Conservation (phyloP, 2,888 invertebrate genomes). For the Gryllus longicercus region DNA sequence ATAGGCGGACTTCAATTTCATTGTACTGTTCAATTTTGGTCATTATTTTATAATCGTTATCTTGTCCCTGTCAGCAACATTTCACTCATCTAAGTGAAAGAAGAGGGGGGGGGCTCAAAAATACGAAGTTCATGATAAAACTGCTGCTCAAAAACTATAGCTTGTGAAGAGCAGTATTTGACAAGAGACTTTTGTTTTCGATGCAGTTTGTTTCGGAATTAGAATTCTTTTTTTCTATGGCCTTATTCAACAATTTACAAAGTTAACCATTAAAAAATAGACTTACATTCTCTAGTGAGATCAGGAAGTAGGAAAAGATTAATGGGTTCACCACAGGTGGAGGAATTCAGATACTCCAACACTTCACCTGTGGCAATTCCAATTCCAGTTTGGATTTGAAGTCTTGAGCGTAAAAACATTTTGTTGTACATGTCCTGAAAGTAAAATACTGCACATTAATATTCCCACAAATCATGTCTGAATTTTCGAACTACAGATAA, state of each 20-base stretch:
- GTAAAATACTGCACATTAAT: not conserved
- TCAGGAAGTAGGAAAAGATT: constrained; percentile 69
- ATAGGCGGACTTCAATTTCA: too few species aligned
- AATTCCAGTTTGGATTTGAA: constrained; percentile 65
- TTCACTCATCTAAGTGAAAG: too few species aligned
- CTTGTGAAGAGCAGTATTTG: too few species aligned
- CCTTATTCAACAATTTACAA: constrained; percentile 45
- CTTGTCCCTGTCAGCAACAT: too few species aligned
- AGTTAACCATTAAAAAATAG: constrained; percentile 42
- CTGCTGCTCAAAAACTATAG: too few species aligned
- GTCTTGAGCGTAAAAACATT: constrained; percentile 61
- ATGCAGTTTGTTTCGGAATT: too few species aligned
- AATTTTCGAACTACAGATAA: not conserved
- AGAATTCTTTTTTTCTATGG: too few species aligned
- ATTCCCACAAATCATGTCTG: constrained; percentile 19
- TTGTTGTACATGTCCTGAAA: constrained; percentile 50
- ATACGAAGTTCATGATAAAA: too few species aligned
- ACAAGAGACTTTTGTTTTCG: too few species aligned
- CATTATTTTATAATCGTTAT: too few species aligned
- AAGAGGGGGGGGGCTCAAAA: too few species aligned
- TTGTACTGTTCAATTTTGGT: too few species aligned
- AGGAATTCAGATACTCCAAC: constrained; percentile 53
- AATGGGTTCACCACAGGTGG: constrained; percentile 58
- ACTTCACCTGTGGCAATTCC: constrained; percentile 56
- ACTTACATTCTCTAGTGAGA: constrained; percentile 51